Base-by-base conservation (phyloP, 2,888 invertebrate species). In the Amiota mariae region DNA sequence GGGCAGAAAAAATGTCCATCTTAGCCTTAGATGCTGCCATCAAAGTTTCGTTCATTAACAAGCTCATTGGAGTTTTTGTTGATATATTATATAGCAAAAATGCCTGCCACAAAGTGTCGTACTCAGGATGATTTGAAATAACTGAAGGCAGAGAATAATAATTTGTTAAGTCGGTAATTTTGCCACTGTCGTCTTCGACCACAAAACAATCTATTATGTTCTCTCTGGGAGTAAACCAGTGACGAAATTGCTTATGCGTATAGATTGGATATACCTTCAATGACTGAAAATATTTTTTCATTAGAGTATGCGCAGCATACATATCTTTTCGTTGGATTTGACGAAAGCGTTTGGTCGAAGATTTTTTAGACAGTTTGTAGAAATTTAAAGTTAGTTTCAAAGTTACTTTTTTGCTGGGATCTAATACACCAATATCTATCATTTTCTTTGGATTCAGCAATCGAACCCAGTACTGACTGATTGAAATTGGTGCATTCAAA, bases 61-160 rank as follows among this genome's bases (percentile, higher is more conserved):
- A 97, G 77, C 94, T 90, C 95, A 97, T 96, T 1, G 95, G 93
- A 8, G 97, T 96, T 82, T 92, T 92, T 1, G 94, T 94, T 49
- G 98, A 95, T 4, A 99, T 98, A 91, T 98, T 99, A 90, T 99
- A 99, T 91, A 99, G 99, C 77, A 98, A 97, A 91, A 99, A 99
- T 4, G 99, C 99, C 54, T 99, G 99, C 88, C 96, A 96, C 54
- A 97, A 91, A 48, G 94, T 94, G 90, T 98, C 98, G 91, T 99
- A 98, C 56, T 94, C 93, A 15, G 98, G 96, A 90, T 99, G 98
- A 90, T 98, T 97, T 94, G 99, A 98, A 80, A 99, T 97, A 74
- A 99, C 98, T 71, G 99, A 99, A 36, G 99, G 99, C 85, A 99
- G 91, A 56, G 98, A 98, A 89, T 99, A 99, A 90, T 97, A 99